Evolutionary conservation across 2,888 invertebrate genomes (phyloP), one percentile per base, ranked within the genome.

Genomic region (Tethea ocularis): DNA sequence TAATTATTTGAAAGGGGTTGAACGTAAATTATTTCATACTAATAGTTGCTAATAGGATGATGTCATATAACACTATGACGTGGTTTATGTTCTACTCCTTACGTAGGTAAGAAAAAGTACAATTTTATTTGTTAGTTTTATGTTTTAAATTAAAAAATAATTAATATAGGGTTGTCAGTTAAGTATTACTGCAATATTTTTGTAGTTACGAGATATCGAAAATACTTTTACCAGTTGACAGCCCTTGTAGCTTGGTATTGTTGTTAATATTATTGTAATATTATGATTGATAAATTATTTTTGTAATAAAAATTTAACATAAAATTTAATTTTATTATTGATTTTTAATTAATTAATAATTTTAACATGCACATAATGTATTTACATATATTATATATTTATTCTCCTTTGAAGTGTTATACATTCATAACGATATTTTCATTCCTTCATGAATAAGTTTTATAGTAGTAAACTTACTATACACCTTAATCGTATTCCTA

Each of bases 281-380:
- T 63, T 61, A 52, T 54, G 57, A 57, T 56, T 61, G 52, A 58
- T 36, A 46, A 61, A 38, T 68, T 76, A 76, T 78, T 77, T 78
- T 80, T 78, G 62, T 78, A 78, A 75, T 75, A 79, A 80, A 77
- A 69, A 64, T 64, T 63, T 56, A 62, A 69, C 69, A 69, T 64
- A 55, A 58, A 57, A 26, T 52, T 54, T 61, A 10, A 0, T 1
- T 33, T 33, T 13, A 2, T 33, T 33, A 13, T 33, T 33, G 1
- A 13, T 2, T 33, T 33, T 33, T 33, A 13, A 3, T 13, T 0
- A 29, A 10, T 24, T 7, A 7, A 33, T 13, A 33, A 1, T 5
- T 33, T 8, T 29, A 29, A 29, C 5, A 8, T n/a, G n/a, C n/a
- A n/a, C n/a, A n/a, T n/a, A n/a, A n/a, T n/a, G n/a, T n/a, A n/a